Conservation (phyloP, 2,888 invertebrate genomes). For the Spilarctia lutea region DNA sequence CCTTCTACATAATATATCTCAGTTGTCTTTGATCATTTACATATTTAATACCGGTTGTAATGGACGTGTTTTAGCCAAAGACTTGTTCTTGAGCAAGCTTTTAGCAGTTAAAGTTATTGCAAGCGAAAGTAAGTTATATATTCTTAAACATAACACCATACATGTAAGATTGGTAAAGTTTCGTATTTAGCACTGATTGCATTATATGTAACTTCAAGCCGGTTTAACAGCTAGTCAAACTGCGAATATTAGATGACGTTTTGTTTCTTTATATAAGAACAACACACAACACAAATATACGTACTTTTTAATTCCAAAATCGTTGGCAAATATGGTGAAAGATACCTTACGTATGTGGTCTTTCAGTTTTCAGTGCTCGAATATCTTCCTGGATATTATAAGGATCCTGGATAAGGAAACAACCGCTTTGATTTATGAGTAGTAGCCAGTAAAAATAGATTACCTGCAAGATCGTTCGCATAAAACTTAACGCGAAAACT, state of each 20-base stretch:
- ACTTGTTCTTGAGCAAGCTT: conserved; percentile 1
- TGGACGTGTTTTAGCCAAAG: not conserved
- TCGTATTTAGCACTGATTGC: conserved; percentile 1
- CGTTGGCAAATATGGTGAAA: not conserved
- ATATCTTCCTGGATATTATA: too few relatives aligned
- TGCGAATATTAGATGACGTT: not conserved
- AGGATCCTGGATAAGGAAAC: too few relatives aligned
- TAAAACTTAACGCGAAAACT: too few relatives aligned
- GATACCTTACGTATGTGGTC: too few relatives aligned
- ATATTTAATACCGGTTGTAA: not conserved
- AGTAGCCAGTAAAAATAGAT: too few relatives aligned
- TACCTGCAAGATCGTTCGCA: too few relatives aligned
- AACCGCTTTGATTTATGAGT: not conserved
- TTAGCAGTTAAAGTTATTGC: not conserved
- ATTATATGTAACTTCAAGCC: not conserved
- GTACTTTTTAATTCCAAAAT: not conserved
- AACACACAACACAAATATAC: not conserved
- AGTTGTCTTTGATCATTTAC: not conserved
- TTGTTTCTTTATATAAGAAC: not conserved
- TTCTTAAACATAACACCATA: not conserved
- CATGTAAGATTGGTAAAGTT: not conserved
- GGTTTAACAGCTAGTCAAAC: not conserved
- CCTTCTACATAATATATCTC: not conserved
- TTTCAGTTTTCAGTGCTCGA: too few relatives aligned
- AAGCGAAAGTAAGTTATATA: not conserved